These are phyloP conservation scores for Gallirallus australis DNA, from an alignment of 2,797 vertebrate genomes.

Conservation along the genomic window DNA sequence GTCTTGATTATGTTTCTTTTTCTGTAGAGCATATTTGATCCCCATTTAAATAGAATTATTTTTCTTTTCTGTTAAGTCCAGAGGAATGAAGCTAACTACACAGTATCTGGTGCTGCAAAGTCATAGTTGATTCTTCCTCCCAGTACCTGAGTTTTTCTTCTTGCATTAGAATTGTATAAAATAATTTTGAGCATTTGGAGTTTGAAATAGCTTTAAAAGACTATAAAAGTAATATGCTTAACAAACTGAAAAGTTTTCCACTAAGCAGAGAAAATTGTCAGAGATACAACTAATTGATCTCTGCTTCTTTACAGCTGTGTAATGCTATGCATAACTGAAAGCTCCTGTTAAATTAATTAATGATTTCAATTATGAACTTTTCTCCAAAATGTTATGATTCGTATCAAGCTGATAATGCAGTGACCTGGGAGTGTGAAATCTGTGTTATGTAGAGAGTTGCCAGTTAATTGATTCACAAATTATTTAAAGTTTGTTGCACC, in stretches of 20 bases:
- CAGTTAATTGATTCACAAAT: conserved; percentile 99
- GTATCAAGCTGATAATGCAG: conserved; percentile 90
- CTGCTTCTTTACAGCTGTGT: conserved; percentile 89
- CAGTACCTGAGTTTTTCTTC: not conserved
- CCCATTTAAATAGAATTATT: not conserved
- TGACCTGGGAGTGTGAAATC: conserved; percentile 92
- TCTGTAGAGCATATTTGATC: not conserved
- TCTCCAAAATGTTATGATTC: conserved; percentile 97
- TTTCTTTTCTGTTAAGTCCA: not conserved
- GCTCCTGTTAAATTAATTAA: conserved; percentile 96
- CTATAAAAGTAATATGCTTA: conserved; percentile 9
- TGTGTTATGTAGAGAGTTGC: conserved; percentile 90
- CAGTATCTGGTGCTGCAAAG: not conserved
- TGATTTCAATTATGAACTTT: conserved; percentile 97
- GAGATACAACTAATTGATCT: conserved; percentile 88
- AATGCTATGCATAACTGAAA: conserved; percentile 96
- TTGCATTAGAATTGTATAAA: not conserved
- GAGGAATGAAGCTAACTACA: not conserved
- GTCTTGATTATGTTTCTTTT: not conserved
- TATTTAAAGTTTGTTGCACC: conserved; percentile 96
- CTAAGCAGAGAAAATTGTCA: conserved; percentile 74
- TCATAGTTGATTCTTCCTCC: not conserved
- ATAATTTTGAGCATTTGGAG: not conserved
- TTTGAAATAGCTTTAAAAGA: conserved; percentile 35
- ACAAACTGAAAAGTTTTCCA: conserved; percentile 73